Conservation (phyloP, 1,140 invertebrate genomes). For the Drosophila leontia region DNA sequence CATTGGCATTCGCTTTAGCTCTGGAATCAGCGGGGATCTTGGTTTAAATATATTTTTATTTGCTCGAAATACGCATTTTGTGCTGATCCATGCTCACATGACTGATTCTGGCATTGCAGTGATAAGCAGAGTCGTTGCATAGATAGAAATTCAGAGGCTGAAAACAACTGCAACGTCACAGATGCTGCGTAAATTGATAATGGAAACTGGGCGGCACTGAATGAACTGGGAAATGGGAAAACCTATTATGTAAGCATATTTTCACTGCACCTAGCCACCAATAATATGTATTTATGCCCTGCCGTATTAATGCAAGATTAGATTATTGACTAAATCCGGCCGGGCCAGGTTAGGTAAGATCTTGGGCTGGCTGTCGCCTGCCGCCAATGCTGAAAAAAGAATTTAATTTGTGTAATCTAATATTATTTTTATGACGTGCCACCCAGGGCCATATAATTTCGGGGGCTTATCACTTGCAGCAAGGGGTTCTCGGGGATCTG, state of each 20-base stretch:
- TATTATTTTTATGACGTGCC: conserved; percentile 57
- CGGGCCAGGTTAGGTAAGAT: conserved; percentile 39
- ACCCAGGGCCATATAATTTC: conserved; percentile 44
- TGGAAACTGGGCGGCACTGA: not conserved
- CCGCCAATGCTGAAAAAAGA: conserved; percentile 24
- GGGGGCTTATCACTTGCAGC: conserved; percentile 46
- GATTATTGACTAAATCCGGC: conserved; percentile 36
- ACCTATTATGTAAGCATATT: conserved; percentile 18
- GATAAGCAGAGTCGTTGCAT: conserved; percentile 12
- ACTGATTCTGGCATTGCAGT: conserved; percentile 18
- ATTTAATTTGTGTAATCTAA: conserved; percentile 62
- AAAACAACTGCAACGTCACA: conserved; percentile 21
- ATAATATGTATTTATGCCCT: conserved; percentile 24
- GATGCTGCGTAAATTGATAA: conserved; percentile 31
- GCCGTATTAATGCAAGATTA: conserved; percentile 23
- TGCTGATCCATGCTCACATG: conserved; percentile 27
- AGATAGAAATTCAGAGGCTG: not conserved
- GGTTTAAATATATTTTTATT: not conserved
- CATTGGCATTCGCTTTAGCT: conserved; percentile 1
- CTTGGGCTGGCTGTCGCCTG: conserved; percentile 10
- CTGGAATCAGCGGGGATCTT: conserved; percentile 2
- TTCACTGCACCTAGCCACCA: conserved; percentile 21
- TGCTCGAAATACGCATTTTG: conserved; percentile 8
- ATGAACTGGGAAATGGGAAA: conserved; percentile 12
- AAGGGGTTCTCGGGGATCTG: conserved; percentile 30